A percentile compares a stretch with the other conserved stretches of the same genome.
Evolutionary conservation across 2,113 vertebrate species (phyloP).

Genomic region (Aspiorhynchus laticeps): DNA sequence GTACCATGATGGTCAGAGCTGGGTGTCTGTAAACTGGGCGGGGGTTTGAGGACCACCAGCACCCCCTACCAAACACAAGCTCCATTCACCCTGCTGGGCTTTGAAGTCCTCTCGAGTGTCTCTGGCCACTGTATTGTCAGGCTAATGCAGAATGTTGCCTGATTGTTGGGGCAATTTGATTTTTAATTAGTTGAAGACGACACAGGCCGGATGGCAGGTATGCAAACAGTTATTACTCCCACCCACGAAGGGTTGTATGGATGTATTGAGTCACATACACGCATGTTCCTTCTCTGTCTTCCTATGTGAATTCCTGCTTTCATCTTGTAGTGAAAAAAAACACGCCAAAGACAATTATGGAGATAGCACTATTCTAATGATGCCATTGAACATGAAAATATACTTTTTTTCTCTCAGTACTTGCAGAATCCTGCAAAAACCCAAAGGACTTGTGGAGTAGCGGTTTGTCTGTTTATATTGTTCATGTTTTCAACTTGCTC

Average conservation of each 20-base stretch:
- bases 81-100: constrained; percentile 52
- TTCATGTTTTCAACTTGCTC: neutral
- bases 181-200: constrained; percentile 49
- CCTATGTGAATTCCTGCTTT: neutral
- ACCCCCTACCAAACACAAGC: constrained; percentile 47
- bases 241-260: neutral
- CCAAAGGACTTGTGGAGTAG: neutral
- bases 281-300: neutral
- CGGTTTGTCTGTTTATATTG: neutral
- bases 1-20: constrained; percentile 36
- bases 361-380: neutral
- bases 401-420: neutral
- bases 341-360: neutral
- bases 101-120: constrained; percentile 58
- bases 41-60: constrained; percentile 45
- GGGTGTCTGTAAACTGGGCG: constrained; percentile 42
- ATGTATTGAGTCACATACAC: constrained; percentile 4
- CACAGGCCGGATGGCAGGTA: neutral
- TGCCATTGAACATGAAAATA: neutral
- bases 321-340: constrained; percentile 3
- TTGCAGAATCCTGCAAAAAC: neutral
- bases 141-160: constrained; percentile 55
- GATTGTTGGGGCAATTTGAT: constrained; percentile 54
- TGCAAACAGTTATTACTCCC: constrained; percentile 38
- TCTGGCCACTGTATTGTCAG: constrained; percentile 51